Conservation (phyloP, 2,888 invertebrate species). For the Drosophila hamatofila region DNA sequence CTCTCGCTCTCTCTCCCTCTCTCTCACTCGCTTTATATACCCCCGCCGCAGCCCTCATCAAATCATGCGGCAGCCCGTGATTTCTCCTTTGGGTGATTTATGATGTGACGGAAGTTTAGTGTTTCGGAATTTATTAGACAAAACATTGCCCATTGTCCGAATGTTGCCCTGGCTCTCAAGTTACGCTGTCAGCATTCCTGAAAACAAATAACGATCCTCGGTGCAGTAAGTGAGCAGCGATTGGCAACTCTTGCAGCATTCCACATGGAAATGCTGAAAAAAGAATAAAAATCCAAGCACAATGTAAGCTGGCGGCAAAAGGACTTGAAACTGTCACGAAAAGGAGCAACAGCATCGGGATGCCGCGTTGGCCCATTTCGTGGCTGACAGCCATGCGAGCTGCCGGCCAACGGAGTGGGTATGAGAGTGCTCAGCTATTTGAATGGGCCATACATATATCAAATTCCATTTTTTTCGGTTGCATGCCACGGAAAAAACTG, state of each 20-base stretch:
- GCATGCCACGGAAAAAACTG: constrained; percentile 42
- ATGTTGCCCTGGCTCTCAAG: constrained; percentile 41
- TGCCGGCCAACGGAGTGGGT: constrained; percentile 30
- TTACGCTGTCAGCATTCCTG: constrained; percentile 42
- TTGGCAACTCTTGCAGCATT: constrained; percentile 43
- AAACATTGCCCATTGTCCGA: constrained; percentile 65
- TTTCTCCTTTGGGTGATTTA: constrained; percentile 63
- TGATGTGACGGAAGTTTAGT: constrained; percentile 77
- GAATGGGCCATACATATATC: constrained; percentile 37
- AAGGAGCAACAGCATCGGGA: constrained; percentile 60
- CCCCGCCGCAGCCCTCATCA: constrained; percentile 57
- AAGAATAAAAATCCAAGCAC: constrained; percentile 22
- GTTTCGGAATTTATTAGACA: constrained; percentile 77
- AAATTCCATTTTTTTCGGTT: constrained; percentile 9
- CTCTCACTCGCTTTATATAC: neutral
- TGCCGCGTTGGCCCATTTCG: constrained; percentile 46
- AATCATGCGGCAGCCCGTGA: constrained; percentile 49
- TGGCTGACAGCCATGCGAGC: constrained; percentile 33
- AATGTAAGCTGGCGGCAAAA: constrained; percentile 50
- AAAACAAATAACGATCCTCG: constrained; percentile 39
- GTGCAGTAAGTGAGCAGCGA: constrained; percentile 48
- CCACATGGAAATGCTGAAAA: constrained; percentile 3
- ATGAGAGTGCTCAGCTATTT: constrained; percentile 52
- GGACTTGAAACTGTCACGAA: constrained; percentile 74
- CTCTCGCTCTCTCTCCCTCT: neutral